phyloP scores from a whole-genome alignment of 2,888 invertebrate species.

The Drosophila nr. perissopoda region DNA sequence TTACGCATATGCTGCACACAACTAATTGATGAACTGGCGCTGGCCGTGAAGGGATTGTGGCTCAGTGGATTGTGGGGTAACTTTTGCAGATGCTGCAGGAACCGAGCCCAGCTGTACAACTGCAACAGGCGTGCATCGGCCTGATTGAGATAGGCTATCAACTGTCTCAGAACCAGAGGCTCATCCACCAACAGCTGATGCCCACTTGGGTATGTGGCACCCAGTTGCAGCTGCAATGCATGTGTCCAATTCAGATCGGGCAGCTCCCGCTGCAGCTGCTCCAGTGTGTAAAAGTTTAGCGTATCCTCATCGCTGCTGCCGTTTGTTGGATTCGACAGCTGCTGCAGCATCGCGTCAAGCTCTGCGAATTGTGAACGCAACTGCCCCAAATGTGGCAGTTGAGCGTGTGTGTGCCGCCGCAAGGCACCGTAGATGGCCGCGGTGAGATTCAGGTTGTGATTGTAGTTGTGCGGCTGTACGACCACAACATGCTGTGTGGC shows the following conservation, averaged over 20 bases:
- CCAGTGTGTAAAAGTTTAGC: slow-evolving; percentile 35
- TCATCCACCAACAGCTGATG: slow-evolving; percentile 68
- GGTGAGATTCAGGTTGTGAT: slow-evolving; percentile 53
- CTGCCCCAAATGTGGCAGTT: slow-evolving; percentile 9
- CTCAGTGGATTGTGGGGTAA: slow-evolving; percentile 65
- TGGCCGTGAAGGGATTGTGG: not conserved
- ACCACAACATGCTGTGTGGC: slow-evolving; percentile 58
- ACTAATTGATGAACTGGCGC: not conserved
- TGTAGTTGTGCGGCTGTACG: slow-evolving; percentile 67
- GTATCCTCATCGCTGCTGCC: slow-evolving; percentile 62
- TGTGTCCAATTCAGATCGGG: slow-evolving; percentile 66
- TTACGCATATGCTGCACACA: slow-evolving; percentile 80
- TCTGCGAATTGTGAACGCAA: slow-evolving; percentile 51
- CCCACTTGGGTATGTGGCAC: slow-evolving; percentile 31
- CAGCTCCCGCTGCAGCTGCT: slow-evolving; percentile 47
- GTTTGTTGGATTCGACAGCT: slow-evolving; percentile 32
- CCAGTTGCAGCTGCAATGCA: slow-evolving; percentile 53
- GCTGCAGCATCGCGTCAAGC: slow-evolving; percentile 54
- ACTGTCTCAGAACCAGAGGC: slow-evolving; percentile 40
- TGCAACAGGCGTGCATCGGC: slow-evolving; percentile 52
- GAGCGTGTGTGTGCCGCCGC: slow-evolving; percentile 14
- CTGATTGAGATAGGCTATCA: slow-evolving; percentile 59
- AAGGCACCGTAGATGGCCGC: slow-evolving; percentile 58
- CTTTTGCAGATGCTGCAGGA: slow-evolving; percentile 65
- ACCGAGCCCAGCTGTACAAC: slow-evolving; percentile 70